A percentile compares a stretch with the other conserved stretches of the same genome.
phyloP scores from a whole-genome alignment of 2,888 invertebrate species.

The Sphaerophoria taeniata region DNA sequence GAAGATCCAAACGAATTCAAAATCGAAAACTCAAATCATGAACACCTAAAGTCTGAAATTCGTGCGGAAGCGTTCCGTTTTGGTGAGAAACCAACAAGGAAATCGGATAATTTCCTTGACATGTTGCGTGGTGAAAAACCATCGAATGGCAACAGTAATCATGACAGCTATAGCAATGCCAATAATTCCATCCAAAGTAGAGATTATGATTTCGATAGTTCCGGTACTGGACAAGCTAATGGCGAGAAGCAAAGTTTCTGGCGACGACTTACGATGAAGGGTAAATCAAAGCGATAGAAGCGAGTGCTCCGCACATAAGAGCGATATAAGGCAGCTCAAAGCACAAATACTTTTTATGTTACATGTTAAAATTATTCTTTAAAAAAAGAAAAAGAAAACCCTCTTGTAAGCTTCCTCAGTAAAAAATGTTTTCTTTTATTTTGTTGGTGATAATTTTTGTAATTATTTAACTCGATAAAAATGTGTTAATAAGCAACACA shows the following conservation, averaged over 20 bases:
- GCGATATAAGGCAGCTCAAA: conserved; percentile 1
- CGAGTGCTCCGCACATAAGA: background rate
- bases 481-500: conserved; percentile 62
- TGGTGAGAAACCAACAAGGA: conserved; percentile 83
- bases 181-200: conserved; percentile 80
- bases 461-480: conserved; percentile 11
- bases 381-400: conserved; percentile 10
- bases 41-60: conserved; percentile 87
- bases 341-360: conserved; percentile 27
- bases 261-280: conserved; percentile 88
- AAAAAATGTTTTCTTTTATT: conserved; percentile 57
- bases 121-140: conserved; percentile 85
- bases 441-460: conserved; percentile 61
- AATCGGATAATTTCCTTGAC: conserved; percentile 86
- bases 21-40: conserved; percentile 87
- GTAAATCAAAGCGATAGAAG: conserved; percentile 87
- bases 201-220: conserved; percentile 82
- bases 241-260: conserved; percentile 87
- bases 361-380: conserved; percentile 19
- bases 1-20: conserved; percentile 89
- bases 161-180: conserved; percentile 74
- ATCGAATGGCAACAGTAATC: conserved; percentile 51
- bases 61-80: conserved; percentile 88
- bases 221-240: conserved; percentile 81
- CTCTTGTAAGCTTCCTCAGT: conserved; percentile 60